Evolutionary conservation across 53 echinoderm and acorn worm genomes (phyloP).

Genomic region (Patiria pectinifera): DNA sequence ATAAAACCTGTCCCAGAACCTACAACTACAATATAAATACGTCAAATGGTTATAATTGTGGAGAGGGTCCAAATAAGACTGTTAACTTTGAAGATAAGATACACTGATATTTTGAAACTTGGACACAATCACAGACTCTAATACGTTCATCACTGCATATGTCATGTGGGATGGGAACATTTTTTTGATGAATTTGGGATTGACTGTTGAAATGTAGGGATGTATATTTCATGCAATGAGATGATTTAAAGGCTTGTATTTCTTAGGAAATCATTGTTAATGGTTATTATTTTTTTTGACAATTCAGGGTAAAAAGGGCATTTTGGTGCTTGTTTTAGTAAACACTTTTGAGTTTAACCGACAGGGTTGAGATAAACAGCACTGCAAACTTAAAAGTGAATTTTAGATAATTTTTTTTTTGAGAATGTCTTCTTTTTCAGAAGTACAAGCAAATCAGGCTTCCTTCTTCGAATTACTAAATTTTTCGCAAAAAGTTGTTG

Average conservation of each 20-base stretch:
- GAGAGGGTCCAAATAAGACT: no score
- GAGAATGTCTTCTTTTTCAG: background rate
- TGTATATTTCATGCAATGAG: constrained; percentile 23
- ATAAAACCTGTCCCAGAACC: no score
- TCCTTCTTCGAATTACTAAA: no score
- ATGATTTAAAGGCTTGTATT: background rate
- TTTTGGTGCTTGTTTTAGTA: background rate
- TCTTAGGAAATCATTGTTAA: background rate
- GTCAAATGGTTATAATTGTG: no score
- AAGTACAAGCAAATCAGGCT: background rate
- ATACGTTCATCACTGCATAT: no score
- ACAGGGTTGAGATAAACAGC: background rate
- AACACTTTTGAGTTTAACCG: background rate
- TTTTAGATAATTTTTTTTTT: background rate
- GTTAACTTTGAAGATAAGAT: no score
- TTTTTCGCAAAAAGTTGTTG: no score
- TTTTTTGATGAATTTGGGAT: background rate
- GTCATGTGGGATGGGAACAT: no score
- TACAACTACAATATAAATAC: no score
- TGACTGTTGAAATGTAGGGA: background rate
- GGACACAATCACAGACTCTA: no score
- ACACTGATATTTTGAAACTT: no score
- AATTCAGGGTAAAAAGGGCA: background rate
- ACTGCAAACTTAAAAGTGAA: background rate
- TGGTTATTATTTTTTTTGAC: background rate